Conservation (phyloP, 30 jellyfish, hydroid and myxozoan genomes). For the Aurelia sp. region DNA sequence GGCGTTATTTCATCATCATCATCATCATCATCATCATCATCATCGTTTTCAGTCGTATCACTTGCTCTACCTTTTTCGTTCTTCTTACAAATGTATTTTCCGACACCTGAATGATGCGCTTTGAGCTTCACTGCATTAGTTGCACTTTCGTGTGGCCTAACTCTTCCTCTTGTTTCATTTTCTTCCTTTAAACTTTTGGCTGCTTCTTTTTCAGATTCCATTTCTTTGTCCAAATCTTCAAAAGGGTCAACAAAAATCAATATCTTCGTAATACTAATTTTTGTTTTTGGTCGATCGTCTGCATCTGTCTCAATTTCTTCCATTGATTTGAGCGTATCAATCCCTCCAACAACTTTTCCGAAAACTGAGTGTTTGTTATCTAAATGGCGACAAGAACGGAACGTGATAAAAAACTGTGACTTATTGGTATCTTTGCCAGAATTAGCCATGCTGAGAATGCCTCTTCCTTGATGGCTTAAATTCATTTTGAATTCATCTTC, state of each 20-base stretch:
- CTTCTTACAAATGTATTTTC: slow-evolving; percentile 73
- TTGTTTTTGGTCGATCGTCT: slow-evolving; percentile 78
- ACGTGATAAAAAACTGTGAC: slow-evolving; percentile 96
- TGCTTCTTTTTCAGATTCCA: slow-evolving; percentile 4
- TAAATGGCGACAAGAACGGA: slow-evolving; percentile 92
- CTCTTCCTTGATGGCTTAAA: slow-evolving; percentile 96
- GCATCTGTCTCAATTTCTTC: slow-evolving; percentile 79
- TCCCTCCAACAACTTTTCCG: slow-evolving; percentile 99
- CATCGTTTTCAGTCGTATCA: too few species aligned
- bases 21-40: too few species aligned
- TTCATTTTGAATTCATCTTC: slow-evolving; percentile 91
- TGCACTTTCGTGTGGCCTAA: too few species aligned
- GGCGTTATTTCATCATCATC: not conserved
- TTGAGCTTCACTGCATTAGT: slow-evolving; percentile 31
- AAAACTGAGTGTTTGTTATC: slow-evolving; percentile 92
- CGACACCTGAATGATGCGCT: slow-evolving; percentile 84
- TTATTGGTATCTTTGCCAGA: slow-evolving; percentile 93
- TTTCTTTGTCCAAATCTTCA: slow-evolving; percentile 93
- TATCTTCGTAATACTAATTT: slow-evolving; percentile 57
- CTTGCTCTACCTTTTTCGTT: slow-evolving; percentile 2
- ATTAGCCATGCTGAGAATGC: slow-evolving; percentile 98
- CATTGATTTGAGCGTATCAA: slow-evolving; percentile 72
- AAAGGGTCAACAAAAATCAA: slow-evolving; percentile 93
- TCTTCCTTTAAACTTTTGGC: slow-evolving; percentile 20
- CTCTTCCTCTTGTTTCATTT: slow-evolving; percentile 26